Conservation (phyloP, 2,888 invertebrate genomes). For the Polyommatus iphigenia region DNA sequence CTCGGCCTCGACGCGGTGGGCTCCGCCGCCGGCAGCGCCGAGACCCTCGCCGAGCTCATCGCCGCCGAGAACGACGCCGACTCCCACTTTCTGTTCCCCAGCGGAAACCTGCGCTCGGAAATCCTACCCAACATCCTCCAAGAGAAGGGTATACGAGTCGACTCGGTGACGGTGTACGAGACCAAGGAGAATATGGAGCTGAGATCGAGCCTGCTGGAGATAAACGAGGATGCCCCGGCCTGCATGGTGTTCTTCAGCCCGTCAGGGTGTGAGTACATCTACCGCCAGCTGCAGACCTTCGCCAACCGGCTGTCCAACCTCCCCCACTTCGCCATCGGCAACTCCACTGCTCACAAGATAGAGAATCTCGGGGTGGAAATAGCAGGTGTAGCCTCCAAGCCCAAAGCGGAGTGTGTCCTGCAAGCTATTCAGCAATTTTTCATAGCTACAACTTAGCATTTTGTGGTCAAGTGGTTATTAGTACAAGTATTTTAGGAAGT, state of each 20-base stretch:
- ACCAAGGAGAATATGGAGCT: conserved; percentile 67
- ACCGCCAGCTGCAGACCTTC: conserved; percentile 68
- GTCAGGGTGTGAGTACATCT: conserved; percentile 69
- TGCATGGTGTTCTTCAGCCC: conserved; percentile 74
- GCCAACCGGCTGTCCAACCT: conserved; percentile 57
- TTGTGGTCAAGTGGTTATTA: neutral
- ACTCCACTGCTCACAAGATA: conserved; percentile 70
- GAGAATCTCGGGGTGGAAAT: conserved; percentile 68
- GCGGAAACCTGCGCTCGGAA: conserved; percentile 66
- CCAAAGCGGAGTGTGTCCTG: conserved; percentile 58
- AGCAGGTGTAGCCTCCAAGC: conserved; percentile 63
- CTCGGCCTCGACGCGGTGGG: conserved; percentile 65
- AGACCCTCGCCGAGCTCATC: conserved; percentile 61
- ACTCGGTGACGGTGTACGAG: conserved; percentile 66
- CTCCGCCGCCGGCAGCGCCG: conserved; percentile 58
- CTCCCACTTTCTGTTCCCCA: conserved; percentile 65
- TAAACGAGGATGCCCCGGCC: conserved; percentile 52
- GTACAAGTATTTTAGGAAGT: neutral
- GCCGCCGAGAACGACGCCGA: conserved; percentile 51
- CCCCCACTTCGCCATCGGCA: conserved; percentile 73
- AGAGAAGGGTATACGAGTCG: conserved; percentile 52
- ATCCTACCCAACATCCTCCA: conserved; percentile 54
- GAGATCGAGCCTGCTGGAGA: conserved; percentile 54
- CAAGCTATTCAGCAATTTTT: conserved; percentile 57
- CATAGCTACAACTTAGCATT: conserved; percentile 41